These are phyloP conservation scores for Struthidea cinerea DNA, from an alignment of 2,113 vertebrate species.

Conservation along the genomic window DNA sequence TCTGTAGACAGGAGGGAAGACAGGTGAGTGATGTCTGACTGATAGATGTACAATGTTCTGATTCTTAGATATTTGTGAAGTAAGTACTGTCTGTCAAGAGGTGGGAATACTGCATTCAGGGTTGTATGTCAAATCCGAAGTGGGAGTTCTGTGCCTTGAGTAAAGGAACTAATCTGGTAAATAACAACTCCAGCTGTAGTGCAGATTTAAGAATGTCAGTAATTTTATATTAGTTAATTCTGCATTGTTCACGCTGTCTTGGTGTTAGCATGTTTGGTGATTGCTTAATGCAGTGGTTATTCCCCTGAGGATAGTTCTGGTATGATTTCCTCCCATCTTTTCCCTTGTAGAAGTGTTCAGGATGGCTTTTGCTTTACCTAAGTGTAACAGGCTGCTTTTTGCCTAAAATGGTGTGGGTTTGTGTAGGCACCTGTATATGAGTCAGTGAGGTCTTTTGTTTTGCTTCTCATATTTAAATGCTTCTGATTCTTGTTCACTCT, in stretches of 20 bases:
- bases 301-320: neutral
- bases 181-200: neutral
- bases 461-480: neutral
- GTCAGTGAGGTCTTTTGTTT: neutral
- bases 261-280: neutral
- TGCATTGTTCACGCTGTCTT: neutral
- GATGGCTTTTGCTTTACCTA: neutral
- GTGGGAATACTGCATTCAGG: neutral
- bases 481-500: neutral
- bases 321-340: neutral
- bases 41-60: neutral
- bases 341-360: neutral
- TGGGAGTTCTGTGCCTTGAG: neutral
- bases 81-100: neutral
- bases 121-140: neutral
- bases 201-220: neutral
- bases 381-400: neutral
- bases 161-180: neutral
- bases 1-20: neutral
- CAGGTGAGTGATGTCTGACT: neutral
- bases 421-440: neutral
- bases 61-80: neutral
- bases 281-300: neutral
- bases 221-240: neutral
- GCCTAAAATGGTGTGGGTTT: neutral